A percentile compares a stretch with the other conserved stretches of the same genome.
These are phyloP conservation scores for Dendrolimus punctatus DNA, from an alignment of 1,140 invertebrate genomes.

Conservation along the genomic window DNA sequence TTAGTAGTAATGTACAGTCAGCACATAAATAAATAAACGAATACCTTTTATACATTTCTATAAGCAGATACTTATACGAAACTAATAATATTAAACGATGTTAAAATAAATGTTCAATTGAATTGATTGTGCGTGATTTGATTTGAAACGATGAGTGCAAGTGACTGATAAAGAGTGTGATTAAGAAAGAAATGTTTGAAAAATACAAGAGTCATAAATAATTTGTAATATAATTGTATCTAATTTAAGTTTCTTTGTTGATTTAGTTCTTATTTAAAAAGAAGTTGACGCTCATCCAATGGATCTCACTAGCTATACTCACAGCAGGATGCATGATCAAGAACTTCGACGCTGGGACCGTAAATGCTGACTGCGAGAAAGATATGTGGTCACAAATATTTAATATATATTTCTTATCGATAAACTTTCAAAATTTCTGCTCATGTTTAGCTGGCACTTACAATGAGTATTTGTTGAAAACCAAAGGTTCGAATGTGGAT, in stretches of 20 bases:
- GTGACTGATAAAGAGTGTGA: no score
- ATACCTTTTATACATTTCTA: no score
- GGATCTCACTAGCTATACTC: constrained; percentile 89
- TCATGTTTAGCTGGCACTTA: constrained; percentile 97
- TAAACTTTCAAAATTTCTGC: constrained; percentile 89
- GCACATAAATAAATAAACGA: no score
- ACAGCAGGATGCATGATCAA: constrained; percentile 95
- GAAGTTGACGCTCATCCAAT: constrained; percentile 86
- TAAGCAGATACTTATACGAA: no score
- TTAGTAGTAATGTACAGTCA: no score
- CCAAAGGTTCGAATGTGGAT: constrained; percentile 85
- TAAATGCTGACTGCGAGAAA: constrained; percentile 28
- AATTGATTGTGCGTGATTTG: no score
- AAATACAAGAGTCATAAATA: no score
- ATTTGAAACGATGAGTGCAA: no score
- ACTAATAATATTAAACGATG: no score
- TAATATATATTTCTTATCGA: constrained; percentile 81
- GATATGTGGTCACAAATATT: constrained; percentile 68
- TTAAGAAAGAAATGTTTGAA: no score
- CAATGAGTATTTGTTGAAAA: constrained; percentile 96
- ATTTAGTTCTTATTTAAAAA: constrained; percentile 84
- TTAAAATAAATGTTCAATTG: no score
- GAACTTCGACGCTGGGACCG: constrained; percentile 80
- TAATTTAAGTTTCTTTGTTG: constrained; percentile 8
- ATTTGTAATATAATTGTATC: no score